Conservation (phyloP, 2,113 vertebrate genomes). For the Oriolus oriolus region DNA sequence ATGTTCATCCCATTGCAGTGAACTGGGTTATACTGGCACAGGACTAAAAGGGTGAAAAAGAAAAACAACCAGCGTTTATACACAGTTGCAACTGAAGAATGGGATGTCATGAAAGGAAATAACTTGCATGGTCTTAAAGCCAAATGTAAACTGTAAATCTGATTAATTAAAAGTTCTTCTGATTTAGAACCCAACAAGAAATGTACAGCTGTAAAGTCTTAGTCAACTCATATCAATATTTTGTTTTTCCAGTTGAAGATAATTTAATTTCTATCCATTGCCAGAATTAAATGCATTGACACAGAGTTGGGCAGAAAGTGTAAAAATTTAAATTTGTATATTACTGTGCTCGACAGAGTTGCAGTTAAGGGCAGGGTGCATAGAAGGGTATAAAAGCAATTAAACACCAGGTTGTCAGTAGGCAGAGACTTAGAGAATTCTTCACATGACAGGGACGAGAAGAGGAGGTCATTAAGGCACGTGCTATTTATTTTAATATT, state of each 20-base stretch:
- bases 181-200: background rate
- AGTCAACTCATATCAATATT: background rate
- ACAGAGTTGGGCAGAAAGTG: background rate
- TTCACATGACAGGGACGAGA: background rate
- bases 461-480: conserved; percentile 7
- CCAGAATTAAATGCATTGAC: background rate
- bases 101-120: background rate
- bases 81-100: background rate
- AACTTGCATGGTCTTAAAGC: background rate
- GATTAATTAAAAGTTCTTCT: background rate
- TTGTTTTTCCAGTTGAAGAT: background rate
- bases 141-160: background rate
- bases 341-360: background rate
- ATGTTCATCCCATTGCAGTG: background rate
- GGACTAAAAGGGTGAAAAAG: background rate
- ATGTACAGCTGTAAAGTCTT: background rate
- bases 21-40: background rate
- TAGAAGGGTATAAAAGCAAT: background rate
- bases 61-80: background rate
- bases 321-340: background rate
- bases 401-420: background rate
- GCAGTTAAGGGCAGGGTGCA: background rate
- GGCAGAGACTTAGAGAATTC: conserved; percentile 3
- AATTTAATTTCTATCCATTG: background rate
- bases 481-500: conserved; percentile 29